Conservation (phyloP, 2,888 invertebrate genomes). For the Trypoxylon attenuatum region DNA sequence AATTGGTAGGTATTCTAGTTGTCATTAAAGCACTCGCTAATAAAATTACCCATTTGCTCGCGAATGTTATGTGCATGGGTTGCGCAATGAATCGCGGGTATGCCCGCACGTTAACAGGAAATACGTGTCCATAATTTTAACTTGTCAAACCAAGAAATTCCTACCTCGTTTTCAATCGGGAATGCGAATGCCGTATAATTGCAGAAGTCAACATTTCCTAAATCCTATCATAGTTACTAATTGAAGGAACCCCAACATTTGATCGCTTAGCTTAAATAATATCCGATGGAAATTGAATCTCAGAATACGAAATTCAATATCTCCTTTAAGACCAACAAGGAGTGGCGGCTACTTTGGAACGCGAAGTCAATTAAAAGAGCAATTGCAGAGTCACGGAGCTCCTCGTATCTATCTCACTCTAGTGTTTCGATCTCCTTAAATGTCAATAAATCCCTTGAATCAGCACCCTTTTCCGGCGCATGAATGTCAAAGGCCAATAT, state of each 20-base stretch:
- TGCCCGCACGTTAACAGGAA: constrained; percentile 9
- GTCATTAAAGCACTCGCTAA: not conserved
- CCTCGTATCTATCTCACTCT: not conserved
- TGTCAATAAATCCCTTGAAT: not conserved
- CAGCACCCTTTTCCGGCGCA: not conserved
- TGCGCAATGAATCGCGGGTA: not conserved
- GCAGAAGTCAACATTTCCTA: no score
- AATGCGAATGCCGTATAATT: no score
- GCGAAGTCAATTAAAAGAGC: not conserved
- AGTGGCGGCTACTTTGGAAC: not conserved
- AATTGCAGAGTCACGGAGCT: not conserved
- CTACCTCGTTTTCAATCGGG: no score
- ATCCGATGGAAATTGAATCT: no score
- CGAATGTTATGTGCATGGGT: not conserved
- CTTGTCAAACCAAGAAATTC: no score
- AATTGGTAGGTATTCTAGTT: not conserved
- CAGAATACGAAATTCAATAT: no score
- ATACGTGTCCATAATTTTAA: constrained; percentile 11
- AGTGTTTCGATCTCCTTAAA: not conserved
- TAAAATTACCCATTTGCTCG: not conserved
- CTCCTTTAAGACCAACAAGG: no score
- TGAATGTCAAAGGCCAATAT: not conserved
- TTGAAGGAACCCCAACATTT: no score
- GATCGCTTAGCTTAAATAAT: no score
- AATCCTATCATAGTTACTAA: no score